Base-by-base conservation (phyloP, 2,113 vertebrate species). In the Athene cunicularia region DNA sequence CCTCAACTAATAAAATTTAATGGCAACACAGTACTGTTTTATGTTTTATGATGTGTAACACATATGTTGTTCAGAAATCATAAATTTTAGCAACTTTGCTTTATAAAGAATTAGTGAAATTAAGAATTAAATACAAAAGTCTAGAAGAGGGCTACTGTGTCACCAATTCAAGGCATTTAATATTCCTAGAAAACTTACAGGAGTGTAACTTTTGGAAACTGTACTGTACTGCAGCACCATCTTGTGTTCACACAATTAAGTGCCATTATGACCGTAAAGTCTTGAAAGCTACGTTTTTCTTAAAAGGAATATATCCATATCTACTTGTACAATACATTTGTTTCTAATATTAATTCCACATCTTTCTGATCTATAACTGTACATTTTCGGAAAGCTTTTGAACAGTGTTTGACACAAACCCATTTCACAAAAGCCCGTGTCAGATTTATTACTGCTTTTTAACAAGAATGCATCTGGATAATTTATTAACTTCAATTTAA, bases 211-310 rank as follows among this genome's bases (percentile, higher is more conserved):
- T 37, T 24, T 14, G 67, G 67, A 37, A 63, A 4, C 63, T 93
- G 70, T 85, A 67, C 72, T 93, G 87, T 91, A 30, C 88, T 97
- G 60, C 90, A 97, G 96, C 97, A 84, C 97, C 98, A 97, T 66
- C 97, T 96, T 45, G 94, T 97, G 98, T 93, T 74, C 93, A 84
- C 14, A 53, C 50, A 11, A 33, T 74, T 94, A 88, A 95, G 50
- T 88, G 17, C 5, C 47, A 6, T 35, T 66, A 66, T 19, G 14
- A 52, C 27, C 56, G 45, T 16, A 26, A 79, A 82, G 23, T 28
- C 37, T 15, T 37, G 7, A 47, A 59, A 62, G 18, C 7, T 5
- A 12, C 0, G 2, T 59, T 92, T 87, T 39, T 39, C 7, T 35
- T 62, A 21, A n/a, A 71, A 56, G 5, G 74, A 63, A 26, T 30